These are phyloP conservation scores for Calidris pygmaea DNA, from an alignment of 2,113 vertebrate genomes.

Conservation along the genomic window DNA sequence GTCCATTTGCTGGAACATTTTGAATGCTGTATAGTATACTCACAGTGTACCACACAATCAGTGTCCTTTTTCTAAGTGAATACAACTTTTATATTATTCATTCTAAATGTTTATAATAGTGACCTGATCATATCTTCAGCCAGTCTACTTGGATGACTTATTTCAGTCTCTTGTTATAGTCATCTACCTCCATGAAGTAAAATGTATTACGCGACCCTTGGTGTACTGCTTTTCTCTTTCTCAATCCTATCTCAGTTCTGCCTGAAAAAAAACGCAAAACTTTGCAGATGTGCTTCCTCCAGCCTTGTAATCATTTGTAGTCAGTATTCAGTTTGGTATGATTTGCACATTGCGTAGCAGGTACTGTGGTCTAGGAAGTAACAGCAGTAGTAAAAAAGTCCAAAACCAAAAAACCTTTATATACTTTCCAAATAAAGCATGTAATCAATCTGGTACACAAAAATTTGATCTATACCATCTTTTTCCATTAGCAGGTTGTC, in stretches of 20 bases:
- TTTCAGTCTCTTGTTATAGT: background rate
- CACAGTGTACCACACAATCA: background rate
- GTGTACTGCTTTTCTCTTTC: background rate
- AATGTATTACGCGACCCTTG: background rate
- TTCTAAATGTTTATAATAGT: background rate
- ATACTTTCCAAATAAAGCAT: background rate
- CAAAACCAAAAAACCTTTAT: background rate
- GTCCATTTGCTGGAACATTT: background rate
- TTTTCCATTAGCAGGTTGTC: background rate
- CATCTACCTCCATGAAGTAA: background rate
- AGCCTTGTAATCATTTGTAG: background rate
- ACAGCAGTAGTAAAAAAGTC: background rate
- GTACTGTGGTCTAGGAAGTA: background rate
- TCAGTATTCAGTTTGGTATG: background rate
- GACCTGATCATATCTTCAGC: background rate
- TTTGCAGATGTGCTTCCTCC: background rate
- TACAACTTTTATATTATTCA: background rate
- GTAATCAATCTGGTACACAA: background rate
- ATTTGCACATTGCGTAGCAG: background rate
- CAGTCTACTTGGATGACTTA: background rate
- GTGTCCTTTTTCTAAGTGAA: background rate
- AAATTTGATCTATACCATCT: background rate
- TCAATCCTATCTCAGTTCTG: background rate
- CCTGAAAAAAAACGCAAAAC: background rate
- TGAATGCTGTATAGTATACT: fast-evolving